Evolutionary conservation across 2,888 invertebrate species (phyloP).

Genomic region (Thera obeliscata): DNA sequence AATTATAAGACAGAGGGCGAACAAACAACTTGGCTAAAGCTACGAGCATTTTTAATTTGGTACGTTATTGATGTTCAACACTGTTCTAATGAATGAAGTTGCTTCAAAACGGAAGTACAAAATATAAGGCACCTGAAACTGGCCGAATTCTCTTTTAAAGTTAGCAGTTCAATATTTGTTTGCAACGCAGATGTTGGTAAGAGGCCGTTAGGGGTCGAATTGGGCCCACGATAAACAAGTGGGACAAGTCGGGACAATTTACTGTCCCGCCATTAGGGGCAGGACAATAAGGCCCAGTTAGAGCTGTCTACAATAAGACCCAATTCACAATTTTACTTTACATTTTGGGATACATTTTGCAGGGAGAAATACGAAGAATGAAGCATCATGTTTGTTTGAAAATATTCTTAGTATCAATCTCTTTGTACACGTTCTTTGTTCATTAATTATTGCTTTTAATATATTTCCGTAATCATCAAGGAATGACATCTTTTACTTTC

Average conservation of each 20-base stretch:
- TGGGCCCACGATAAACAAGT: constrained; percentile 31
- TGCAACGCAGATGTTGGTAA: constrained; percentile 31
- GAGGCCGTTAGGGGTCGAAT: constrained; percentile 29
- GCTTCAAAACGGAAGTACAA: constrained; percentile 5
- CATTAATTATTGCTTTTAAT: not conserved
- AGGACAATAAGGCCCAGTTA: constrained; percentile 34
- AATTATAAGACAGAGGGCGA: too few species aligned
- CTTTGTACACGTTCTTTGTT: not conserved
- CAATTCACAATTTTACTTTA: constrained; percentile 24
- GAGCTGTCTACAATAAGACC: constrained; percentile 26
- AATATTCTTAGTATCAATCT: not conserved
- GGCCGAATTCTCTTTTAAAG: constrained; percentile 26
- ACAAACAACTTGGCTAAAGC: too few species aligned
- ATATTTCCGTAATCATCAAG: too few species aligned
- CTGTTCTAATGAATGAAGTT: not conserved
- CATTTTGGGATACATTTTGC: constrained; percentile 25
- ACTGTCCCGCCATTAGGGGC: constrained; percentile 28
- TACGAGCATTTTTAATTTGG: too few species aligned
- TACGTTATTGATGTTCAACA: not conserved
- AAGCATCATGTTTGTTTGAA: constrained; percentile 1
- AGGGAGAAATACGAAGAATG: constrained; percentile 2
- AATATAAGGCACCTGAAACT: constrained; percentile 3
- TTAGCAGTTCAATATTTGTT: constrained; percentile 33
- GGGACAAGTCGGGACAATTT: constrained; percentile 31
- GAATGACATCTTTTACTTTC: too few species aligned